These are phyloP conservation scores for Drosophila leontia DNA, from an alignment of 1,140 invertebrate species.

Conservation along the genomic window DNA sequence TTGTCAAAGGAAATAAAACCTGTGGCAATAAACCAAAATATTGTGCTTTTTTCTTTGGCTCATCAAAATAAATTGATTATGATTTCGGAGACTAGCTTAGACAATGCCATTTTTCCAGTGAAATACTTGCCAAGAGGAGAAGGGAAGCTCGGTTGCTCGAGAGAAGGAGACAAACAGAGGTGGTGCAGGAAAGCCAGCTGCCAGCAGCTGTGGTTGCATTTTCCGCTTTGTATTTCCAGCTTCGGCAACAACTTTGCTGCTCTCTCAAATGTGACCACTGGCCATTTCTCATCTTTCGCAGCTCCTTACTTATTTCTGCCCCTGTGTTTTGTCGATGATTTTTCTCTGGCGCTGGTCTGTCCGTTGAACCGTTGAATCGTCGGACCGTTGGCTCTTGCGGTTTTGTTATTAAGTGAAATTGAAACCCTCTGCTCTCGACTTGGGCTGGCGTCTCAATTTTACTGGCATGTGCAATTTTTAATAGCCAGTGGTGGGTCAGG, in stretches of 20 bases:
- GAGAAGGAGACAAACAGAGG: not conserved
- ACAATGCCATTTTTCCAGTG: conserved; percentile 25
- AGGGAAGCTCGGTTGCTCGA: not conserved
- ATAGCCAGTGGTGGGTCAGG: conserved; percentile 46
- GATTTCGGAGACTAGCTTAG: not conserved
- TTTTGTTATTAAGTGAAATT: conserved; percentile 79
- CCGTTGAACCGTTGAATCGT: conserved; percentile 12
- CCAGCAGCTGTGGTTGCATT: conserved; percentile 37
- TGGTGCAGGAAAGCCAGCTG: conserved; percentile 26
- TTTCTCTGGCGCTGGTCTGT: conserved; percentile 21
- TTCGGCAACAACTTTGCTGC: conserved; percentile 40
- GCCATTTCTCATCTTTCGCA: conserved; percentile 36
- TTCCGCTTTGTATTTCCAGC: conserved; percentile 35
- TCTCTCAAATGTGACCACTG: conserved; percentile 44
- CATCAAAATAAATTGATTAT: conserved; percentile 4
- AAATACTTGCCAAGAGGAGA: not conserved
- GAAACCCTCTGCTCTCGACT: conserved; percentile 68
- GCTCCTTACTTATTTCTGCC: conserved; percentile 1
- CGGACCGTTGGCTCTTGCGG: conserved; percentile 20
- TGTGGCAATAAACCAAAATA: not conserved
- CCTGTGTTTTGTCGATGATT: conserved; percentile 27
- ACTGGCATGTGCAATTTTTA: conserved; percentile 79
- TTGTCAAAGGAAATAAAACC: not conserved
- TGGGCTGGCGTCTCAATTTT: conserved; percentile 69
- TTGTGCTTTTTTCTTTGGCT: not conserved